Base-by-base conservation (phyloP, 1,140 invertebrate genomes). In the Pseudobourletiella spinata region DNA sequence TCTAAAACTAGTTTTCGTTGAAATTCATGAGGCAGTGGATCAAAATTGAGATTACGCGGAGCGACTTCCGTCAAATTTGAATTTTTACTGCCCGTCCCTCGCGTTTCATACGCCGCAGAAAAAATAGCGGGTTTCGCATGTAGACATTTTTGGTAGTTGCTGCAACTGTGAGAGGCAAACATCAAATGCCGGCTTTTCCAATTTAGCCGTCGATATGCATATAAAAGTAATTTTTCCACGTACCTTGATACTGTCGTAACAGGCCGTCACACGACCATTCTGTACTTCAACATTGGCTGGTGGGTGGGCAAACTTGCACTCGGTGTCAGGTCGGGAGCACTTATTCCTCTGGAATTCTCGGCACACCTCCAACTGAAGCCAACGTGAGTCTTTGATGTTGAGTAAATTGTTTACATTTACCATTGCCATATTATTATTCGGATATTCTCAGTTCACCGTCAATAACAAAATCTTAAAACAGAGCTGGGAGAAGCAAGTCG, bases 181-280 rank as follows among this genome's bases (percentile, higher is more conserved):
- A 39, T n/a, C n/a, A n/a, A n/a, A n/a, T n/a, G n/a, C n/a, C n/a
- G n/a, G n/a, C n/a, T n/a, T n/a, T n/a, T n/a, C n/a, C n/a, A n/a
- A n/a, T n/a, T n/a, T n/a, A n/a, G n/a, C n/a, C n/a, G n/a, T n/a
- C n/a, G n/a, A n/a, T n/a, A n/a, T n/a, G 35, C 14, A 42, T 42
- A 25, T n/a, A 48, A 22, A 48, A 25, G 11, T 8, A 48, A 25
- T 20, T 25, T 48, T n/a, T 11, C 22, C 16, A 77, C 85, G 83
- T 82, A 99, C 97, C 94, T 99, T 99, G 79, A 99, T 99, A 78
- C 93, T 97, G 82, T 99, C 97, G 84, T 98, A 99, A 83, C 97
- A 99, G 70, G 97, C 96, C 67, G 95, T 98, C 72, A 99, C 97
- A 73, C 95, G 84, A 77, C 97, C 97, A 80, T 99, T 99, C 82